phyloP scores from a whole-genome alignment of 2,888 invertebrate genomes.

The Drosophila engyochracea region DNA sequence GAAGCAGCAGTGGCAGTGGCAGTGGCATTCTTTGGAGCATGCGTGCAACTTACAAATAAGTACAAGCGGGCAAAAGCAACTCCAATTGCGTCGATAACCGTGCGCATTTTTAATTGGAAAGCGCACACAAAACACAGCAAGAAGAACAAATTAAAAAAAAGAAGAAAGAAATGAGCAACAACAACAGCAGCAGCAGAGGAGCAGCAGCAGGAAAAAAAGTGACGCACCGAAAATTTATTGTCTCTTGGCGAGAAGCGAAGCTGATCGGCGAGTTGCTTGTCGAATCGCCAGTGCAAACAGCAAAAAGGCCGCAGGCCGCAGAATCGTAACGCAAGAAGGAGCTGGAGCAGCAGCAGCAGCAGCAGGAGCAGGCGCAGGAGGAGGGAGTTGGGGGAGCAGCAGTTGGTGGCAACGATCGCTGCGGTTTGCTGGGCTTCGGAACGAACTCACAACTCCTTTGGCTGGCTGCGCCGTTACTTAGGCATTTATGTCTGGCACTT shows the following conservation, averaged over 20 bases:
- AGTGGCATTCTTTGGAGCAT: slow-evolving; percentile 41
- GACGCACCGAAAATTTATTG: slow-evolving; percentile 79
- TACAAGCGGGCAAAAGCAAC: slow-evolving; percentile 55
- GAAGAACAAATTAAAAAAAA: slow-evolving; percentile 7
- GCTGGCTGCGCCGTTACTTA: slow-evolving; percentile 66
- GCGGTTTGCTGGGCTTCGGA: not conserved
- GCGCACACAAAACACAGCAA: slow-evolving; percentile 42
- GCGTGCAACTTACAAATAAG: slow-evolving; percentile 78
- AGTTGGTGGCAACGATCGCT: slow-evolving; percentile 1
- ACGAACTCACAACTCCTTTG: slow-evolving; percentile 20
- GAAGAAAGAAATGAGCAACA: slow-evolving; percentile 6
- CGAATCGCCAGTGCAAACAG: slow-evolving; percentile 71
- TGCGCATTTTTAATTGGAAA: slow-evolving; percentile 77
- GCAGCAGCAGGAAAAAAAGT: slow-evolving; percentile 50
- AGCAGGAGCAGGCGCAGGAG: not conserved
- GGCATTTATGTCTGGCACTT: slow-evolving; percentile 82
- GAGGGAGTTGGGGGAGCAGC: not conserved
- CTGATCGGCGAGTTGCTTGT: slow-evolving; percentile 56
- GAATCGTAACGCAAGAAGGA: slow-evolving; percentile 2
- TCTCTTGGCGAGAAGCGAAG: slow-evolving; percentile 58
- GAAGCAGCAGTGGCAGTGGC: not conserved
- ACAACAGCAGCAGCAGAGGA: slow-evolving; percentile 6
- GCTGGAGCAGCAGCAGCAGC: not conserved
- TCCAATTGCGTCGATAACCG: slow-evolving; percentile 65
- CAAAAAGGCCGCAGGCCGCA: slow-evolving; percentile 45